These are phyloP conservation scores for Matsumyia berberina DNA, from an alignment of 2,888 invertebrate genomes.

Conservation along the genomic window DNA sequence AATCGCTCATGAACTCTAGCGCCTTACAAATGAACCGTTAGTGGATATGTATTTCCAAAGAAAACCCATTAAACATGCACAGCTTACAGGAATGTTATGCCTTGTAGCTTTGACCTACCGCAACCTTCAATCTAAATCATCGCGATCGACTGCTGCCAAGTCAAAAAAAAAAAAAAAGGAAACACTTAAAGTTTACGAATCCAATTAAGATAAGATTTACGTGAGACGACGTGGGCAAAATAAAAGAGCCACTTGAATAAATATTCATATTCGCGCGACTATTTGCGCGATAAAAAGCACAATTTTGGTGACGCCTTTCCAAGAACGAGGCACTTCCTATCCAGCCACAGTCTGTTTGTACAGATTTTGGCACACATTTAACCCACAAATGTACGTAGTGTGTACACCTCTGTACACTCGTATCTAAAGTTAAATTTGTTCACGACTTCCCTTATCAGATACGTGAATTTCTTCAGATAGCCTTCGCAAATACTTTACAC, in stretches of 20 bases:
- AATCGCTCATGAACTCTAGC: too few species aligned
- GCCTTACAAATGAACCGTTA: too few species aligned
- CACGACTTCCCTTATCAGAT: conserved; percentile 30
- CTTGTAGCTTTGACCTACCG: conserved; percentile 31
- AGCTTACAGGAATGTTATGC: neutral
- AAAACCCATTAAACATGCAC: neutral
- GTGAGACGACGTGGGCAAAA: conserved; percentile 35
- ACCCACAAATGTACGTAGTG: neutral
- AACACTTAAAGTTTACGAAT: conserved; percentile 4
- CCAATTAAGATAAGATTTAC: conserved; percentile 61
- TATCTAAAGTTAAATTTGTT: neutral
- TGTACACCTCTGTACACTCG: neutral
- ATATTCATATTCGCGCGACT: conserved; percentile 9
- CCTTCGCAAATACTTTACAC: conserved; percentile 9
- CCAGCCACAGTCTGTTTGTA: neutral
- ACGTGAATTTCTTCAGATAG: conserved; percentile 49
- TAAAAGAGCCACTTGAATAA: conserved; percentile 18
- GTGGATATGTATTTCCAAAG: too few species aligned
- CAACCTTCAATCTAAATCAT: conserved; percentile 17
- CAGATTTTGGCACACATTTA: conserved; percentile 21
- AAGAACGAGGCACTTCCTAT: neutral
- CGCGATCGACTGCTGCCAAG: neutral
- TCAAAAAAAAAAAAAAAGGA: neutral
- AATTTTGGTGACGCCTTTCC: conserved; percentile 1
- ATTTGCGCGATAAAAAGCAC: neutral